phyloP scores from a whole-genome alignment of 2,797 vertebrate genomes.

The Acanthurus leucopareius region DNA sequence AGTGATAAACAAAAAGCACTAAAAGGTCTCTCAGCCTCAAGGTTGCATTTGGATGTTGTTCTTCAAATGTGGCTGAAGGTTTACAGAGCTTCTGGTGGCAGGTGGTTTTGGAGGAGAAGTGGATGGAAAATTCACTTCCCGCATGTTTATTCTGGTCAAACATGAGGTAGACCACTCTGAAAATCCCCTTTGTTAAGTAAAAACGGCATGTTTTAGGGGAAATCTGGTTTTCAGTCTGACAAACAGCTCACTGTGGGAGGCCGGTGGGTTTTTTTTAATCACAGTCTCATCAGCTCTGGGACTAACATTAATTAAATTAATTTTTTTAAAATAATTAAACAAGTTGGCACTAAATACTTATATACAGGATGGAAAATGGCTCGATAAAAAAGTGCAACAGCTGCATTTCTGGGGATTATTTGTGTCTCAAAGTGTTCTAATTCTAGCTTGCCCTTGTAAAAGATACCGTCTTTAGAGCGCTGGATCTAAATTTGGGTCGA shows the following conservation, averaged over 20 bases:
- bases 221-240: background rate
- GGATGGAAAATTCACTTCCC: slow-evolving; percentile 3
- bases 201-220: slow-evolving; percentile 12
- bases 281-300: background rate
- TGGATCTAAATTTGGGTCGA: slow-evolving; percentile 40
- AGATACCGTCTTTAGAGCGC: slow-evolving; percentile 10
- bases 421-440: slow-evolving; percentile 8
- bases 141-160: background rate
- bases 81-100: background rate
- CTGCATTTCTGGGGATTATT: slow-evolving; percentile 12
- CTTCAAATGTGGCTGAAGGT: background rate
- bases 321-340: too few relatives aligned
- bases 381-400: background rate
- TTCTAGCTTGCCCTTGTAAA: slow-evolving; percentile 25
- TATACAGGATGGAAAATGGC: background rate
- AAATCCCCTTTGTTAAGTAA: slow-evolving; percentile 35
- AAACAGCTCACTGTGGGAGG: too few relatives aligned
- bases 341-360: too few relatives aligned
- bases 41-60: too few relatives aligned
- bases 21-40: too few relatives aligned
- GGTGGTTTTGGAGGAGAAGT: background rate
- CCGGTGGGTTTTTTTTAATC: background rate
- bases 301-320: too few relatives aligned
- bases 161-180: background rate
- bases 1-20: too few relatives aligned